Evolutionary conservation across 2,113 vertebrate species (phyloP).

Genomic region (Sceloporus tristichus): DNA sequence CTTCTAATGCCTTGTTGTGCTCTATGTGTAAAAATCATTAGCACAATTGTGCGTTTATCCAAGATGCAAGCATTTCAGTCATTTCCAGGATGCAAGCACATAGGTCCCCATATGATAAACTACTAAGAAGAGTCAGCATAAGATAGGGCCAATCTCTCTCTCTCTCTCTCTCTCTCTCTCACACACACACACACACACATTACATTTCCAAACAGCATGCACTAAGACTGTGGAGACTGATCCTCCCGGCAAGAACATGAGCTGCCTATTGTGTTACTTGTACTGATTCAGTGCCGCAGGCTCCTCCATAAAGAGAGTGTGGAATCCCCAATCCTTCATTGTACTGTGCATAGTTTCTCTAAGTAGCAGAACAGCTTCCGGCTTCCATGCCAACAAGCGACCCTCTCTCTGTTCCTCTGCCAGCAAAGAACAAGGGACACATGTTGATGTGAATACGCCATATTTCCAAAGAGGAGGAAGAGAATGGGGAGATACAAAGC

Average conservation of each 20-base stretch:
- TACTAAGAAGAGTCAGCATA: not conserved
- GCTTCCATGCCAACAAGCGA: not conserved
- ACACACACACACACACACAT: not conserved
- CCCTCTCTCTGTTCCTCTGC: not conserved
- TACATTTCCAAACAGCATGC: conserved; percentile 11
- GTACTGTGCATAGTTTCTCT: not conserved
- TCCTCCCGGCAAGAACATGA: not conserved
- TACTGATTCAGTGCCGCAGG: not conserved
- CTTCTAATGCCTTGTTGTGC: no score
- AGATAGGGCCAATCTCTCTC: not conserved
- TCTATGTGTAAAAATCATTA: no score
- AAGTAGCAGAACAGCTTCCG: not conserved
- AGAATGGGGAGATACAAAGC: not conserved
- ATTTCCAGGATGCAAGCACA: no score
- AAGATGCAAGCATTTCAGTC: no score
- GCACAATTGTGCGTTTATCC: no score
- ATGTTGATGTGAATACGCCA: not conserved
- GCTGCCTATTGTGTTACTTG: not conserved
- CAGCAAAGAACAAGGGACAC: not conserved
- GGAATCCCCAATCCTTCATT: no score
- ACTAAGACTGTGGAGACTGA: not conserved
- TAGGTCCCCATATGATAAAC: no score
- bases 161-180: not conserved
- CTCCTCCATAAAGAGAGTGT: not conserved
- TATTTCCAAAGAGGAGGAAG: not conserved